Evolutionary conservation across 2,113 vertebrate genomes (phyloP).

Genomic region (Plecturocebus donacophilus): DNA sequence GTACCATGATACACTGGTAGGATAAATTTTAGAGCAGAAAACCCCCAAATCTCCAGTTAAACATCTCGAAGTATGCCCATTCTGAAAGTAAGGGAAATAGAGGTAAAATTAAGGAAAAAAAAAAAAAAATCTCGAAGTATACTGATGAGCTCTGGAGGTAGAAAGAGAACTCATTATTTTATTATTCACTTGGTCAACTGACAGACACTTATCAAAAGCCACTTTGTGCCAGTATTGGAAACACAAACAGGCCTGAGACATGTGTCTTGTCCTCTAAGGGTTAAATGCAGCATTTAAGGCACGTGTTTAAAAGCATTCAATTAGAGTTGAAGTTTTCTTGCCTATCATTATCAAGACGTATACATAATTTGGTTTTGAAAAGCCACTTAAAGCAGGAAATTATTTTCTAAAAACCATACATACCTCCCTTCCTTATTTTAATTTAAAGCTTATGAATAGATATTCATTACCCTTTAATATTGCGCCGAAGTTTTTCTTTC

Average conservation of each 20-base stretch:
- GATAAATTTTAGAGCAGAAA: neutral
- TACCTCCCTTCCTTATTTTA: neutral
- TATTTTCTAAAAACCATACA: neutral
- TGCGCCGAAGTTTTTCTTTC: neutral
- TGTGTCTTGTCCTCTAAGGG: neutral
- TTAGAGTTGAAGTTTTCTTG: neutral
- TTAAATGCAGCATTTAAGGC: neutral
- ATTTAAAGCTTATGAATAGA: neutral
- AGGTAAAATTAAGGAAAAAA: no score
- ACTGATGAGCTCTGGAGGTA: neutral
- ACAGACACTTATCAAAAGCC: neutral
- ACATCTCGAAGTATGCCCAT: neutral
- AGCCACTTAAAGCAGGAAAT: neutral
- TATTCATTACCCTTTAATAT: neutral
- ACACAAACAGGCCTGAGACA: neutral
- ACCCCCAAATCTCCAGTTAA: neutral
- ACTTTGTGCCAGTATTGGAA: neutral
- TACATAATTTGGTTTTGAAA: neutral
- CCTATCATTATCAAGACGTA: neutral
- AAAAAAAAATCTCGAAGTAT: neutral
- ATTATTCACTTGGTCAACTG: neutral
- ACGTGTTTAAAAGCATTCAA: neutral
- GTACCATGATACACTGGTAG: neutral
- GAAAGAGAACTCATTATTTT: neutral
- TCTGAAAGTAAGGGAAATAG: no score